These are phyloP conservation scores for Anoplopoma fimbria DNA, from an alignment of 2,113 vertebrate genomes.

Conservation along the genomic window DNA sequence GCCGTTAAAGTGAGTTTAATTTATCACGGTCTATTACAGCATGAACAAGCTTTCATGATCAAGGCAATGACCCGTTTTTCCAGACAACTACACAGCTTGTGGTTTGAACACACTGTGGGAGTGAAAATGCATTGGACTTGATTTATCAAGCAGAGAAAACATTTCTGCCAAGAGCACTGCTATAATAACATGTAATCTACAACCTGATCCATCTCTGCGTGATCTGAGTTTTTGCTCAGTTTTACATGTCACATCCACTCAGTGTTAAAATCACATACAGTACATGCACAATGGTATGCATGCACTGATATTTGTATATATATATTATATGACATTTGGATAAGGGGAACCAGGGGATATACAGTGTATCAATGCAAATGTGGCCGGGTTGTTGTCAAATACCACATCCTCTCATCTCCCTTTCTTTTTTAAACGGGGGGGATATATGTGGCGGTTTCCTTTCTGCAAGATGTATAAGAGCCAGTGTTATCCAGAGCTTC, in stretches of 20 bases:
- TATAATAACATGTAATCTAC: constrained; percentile 50
- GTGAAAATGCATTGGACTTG: constrained; percentile 60
- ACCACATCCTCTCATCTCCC: neutral
- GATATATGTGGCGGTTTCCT: constrained; percentile 8
- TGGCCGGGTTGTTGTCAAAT: neutral
- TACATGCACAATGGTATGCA: neutral
- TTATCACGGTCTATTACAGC: constrained; percentile 77
- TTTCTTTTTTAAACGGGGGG: neutral
- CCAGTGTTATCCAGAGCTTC: constrained; percentile 2
- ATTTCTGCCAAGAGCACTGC: constrained; percentile 29
- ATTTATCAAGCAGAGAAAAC: constrained; percentile 61
- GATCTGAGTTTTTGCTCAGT: constrained; percentile 28
- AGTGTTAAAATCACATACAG: constrained; percentile 18
- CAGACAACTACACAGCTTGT: constrained; percentile 71
- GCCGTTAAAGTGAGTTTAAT: constrained; percentile 76
- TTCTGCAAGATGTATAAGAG: constrained; percentile 1
- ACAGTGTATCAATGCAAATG: neutral
- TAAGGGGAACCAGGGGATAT: neutral
- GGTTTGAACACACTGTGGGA: constrained; percentile 62
- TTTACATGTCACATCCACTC: constrained; percentile 15
- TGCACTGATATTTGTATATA: neutral
- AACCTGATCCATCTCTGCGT: constrained; percentile 31
- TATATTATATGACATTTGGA: neutral
- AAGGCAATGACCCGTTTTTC: constrained; percentile 76
- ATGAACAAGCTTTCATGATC: constrained; percentile 69